Conservation (phyloP, 2,888 invertebrate genomes). For the Drosophila rubida region DNA sequence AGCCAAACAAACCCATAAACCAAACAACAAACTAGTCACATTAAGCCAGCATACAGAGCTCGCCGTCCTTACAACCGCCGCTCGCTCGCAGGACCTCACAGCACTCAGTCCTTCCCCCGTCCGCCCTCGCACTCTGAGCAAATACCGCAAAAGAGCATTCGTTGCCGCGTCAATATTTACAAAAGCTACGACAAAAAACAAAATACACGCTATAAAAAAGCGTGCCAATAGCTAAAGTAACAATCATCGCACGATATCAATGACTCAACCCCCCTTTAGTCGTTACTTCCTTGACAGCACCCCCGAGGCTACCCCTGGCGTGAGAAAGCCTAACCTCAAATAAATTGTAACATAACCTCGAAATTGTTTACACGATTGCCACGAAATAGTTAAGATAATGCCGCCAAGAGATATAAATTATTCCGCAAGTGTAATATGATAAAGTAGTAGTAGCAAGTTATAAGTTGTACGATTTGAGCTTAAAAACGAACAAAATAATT, state of each 20-base stretch:
- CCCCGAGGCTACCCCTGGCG: conserved; percentile 25
- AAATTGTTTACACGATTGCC: conserved; percentile 3
- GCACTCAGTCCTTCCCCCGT: too few species aligned
- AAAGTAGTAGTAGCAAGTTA: background rate
- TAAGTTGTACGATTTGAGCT: background rate
- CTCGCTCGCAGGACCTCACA: background rate
- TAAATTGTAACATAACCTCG: conserved; percentile 13
- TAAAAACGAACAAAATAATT: background rate
- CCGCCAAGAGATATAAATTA: background rate
- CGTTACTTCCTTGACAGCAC: background rate
- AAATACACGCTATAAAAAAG: conserved; percentile 30
- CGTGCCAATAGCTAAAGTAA: conserved; percentile 47
- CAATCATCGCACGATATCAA: conserved; percentile 54
- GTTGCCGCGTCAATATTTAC: conserved; percentile 47
- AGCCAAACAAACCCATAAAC: conserved; percentile 27
- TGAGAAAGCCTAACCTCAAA: conserved; percentile 46
- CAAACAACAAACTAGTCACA: conserved; percentile 27
- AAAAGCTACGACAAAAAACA: conserved; percentile 13
- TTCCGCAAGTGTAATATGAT: conserved; percentile 1
- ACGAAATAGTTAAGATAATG: background rate
- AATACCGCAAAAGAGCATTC: conserved; percentile 31
- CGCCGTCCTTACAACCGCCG: background rate
- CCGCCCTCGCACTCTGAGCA: background rate
- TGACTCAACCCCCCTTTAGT: conserved; percentile 19
- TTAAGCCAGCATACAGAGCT: conserved; percentile 8